Conservation (phyloP, 1,140 invertebrate genomes). For the Laupala kohalensis region DNA sequence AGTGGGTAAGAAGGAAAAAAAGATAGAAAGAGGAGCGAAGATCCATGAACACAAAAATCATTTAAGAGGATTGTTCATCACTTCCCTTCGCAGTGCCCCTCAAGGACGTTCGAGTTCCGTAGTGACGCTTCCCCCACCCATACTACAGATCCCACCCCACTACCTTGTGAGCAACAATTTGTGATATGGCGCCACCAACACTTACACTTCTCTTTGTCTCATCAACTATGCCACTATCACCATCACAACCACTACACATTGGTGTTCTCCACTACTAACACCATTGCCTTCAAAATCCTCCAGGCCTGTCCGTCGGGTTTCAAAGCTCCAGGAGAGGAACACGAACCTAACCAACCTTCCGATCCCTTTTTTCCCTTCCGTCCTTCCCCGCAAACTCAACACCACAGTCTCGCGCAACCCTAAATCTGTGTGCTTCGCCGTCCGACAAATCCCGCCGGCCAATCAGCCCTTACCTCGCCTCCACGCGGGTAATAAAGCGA, state of each 20-base stretch:
- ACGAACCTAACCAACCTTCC: neutral
- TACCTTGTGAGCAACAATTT: no score
- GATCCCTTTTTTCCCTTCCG: neutral
- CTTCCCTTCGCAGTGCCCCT: neutral
- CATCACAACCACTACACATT: no score
- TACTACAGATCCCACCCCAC: neutral
- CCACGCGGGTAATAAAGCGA: neutral
- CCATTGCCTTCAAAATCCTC: neutral
- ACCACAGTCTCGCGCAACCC: neutral
- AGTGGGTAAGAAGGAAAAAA: neutral
- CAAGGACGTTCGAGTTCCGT: no score
- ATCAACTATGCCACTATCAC: no score
- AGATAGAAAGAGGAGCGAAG: neutral
- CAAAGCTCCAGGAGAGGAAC: neutral
- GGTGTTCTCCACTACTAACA: neutral
- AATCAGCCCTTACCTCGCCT: neutral
- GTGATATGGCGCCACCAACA: no score
- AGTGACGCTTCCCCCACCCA: no score
- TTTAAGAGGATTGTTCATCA: neutral
- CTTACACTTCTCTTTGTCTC: no score
- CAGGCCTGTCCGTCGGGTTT: neutral
- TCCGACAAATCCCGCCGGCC: neutral
- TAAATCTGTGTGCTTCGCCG: neutral
- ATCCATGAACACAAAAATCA: neutral
- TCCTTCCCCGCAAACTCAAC: neutral